Base-by-base conservation (phyloP, 2,888 invertebrate species). In the Orchesellides sinensis region DNA sequence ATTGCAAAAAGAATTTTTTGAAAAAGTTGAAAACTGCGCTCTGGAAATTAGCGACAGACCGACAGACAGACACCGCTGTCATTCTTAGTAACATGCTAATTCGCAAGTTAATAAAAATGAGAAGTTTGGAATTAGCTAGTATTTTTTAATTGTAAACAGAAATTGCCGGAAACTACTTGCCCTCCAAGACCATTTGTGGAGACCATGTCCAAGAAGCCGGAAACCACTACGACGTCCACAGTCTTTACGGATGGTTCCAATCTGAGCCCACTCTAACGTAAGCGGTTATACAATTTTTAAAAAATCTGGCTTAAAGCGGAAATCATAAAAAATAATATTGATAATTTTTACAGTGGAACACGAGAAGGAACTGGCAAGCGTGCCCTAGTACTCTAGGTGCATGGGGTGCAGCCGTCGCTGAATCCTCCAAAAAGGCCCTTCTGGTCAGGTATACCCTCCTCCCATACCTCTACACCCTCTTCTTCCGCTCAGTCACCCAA, bases 91-190 rank as follows among this genome's bases (percentile, higher is more conserved):
- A n/a, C n/a, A n/a, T n/a, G n/a, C n/a, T n/a, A n/a, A n/a, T n/a
- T n/a, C n/a, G n/a, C n/a, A n/a, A n/a, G n/a, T n/a, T n/a, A n/a
- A n/a, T n/a, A n/a, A n/a, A n/a, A n/a, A n/a, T n/a, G n/a, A n/a
- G n/a, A n/a, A n/a, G n/a, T n/a, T n/a, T n/a, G n/a, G n/a, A n/a
- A n/a, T n/a, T n/a, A n/a, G n/a, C n/a, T 52, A 10, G 52, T 68
- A 6, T 45, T 49, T 63, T 35, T 35, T n/a, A 35, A 65, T n/a
- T n/a, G n/a, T n/a, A n/a, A n/a, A n/a, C 52, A 27, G 12, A 32
- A 93, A 94, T 89, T 96, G 96, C 0, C 87, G 96, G 12, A 96
- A 96, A 89, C 95, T 95, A 95, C 93, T 94, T 87, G 93, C 95
- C 0, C 90, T 61, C 56, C 2, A 70, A 54, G 21, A 85, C 85